A percentile compares a stretch with the other conserved stretches of the same genome.
phyloP scores from a whole-genome alignment of 1,140 invertebrate species.

The Eumeta japonica region DNA sequence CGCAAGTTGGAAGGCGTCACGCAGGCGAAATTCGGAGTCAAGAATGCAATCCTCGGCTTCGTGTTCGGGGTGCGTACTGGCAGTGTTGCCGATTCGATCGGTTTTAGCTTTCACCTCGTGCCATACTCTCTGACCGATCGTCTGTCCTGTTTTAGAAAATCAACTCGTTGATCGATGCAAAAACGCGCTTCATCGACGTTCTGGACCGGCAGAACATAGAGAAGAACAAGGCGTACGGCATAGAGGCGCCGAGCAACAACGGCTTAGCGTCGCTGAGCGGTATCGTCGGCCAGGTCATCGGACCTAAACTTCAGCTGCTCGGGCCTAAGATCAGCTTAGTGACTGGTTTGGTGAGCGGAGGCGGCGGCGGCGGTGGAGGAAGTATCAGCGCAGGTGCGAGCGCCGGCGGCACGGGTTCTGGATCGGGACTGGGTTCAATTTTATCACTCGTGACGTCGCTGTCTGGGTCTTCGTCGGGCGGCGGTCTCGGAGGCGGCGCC shows the following conservation, averaged over 20 bases:
- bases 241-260: conserved; percentile 59
- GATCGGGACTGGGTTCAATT: conserved; percentile 38
- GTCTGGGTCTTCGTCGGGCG: conserved; percentile 43
- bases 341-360: conserved; percentile 57
- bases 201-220: conserved; percentile 70
- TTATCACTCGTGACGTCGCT: conserved; percentile 44
- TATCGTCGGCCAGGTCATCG: conserved; percentile 57
- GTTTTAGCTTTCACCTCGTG: background rate
- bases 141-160: conserved; percentile 70
- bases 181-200: conserved; percentile 66
- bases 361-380: conserved; percentile 47
- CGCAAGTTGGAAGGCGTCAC: conserved; percentile 67
- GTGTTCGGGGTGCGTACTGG: conserved; percentile 72
- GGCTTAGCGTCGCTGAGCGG: conserved; percentile 45
- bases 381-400: conserved; percentile 31
- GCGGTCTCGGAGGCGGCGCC: conserved; percentile 29
- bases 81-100: conserved; percentile 14
- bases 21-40: conserved; percentile 67
- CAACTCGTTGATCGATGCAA: conserved; percentile 73
- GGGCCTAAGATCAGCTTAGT: conserved; percentile 59
- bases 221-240: conserved; percentile 72
- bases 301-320: conserved; percentile 61
- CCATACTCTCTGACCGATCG: too few species aligned
- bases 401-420: conserved; percentile 27
- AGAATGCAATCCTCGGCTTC: conserved; percentile 74